A percentile compares a stretch with the other conserved stretches of the same genome.
phyloP scores from a whole-genome alignment of 1,140 invertebrate species.

The Liolophura sinensis region DNA sequence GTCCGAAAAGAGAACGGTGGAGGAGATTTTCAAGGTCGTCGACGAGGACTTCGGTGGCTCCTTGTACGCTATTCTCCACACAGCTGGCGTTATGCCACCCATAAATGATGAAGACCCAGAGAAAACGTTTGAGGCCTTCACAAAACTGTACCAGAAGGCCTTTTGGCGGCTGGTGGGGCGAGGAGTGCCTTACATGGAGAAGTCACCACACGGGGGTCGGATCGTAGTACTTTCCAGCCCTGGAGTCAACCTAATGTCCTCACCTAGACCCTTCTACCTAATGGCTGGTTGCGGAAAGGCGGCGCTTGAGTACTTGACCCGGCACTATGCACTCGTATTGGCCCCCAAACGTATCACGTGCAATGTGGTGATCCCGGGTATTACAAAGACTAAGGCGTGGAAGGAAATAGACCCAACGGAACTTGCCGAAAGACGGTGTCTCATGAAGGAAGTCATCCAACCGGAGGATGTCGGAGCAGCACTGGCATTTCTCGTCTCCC shows the following conservation, averaged over 20 bases:
- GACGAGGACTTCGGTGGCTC: too few relatives aligned
- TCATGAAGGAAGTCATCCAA: slow-evolving; percentile 1
- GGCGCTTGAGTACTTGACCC: slow-evolving; percentile 1
- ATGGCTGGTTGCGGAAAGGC: slow-evolving; percentile 2
- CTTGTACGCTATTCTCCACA: too few relatives aligned
- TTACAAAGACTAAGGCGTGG: slow-evolving; percentile 2
- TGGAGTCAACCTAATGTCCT: neutral
- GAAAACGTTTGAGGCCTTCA: neutral
- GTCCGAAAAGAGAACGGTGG: too few relatives aligned
- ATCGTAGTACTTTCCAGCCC: slow-evolving; percentile 4
- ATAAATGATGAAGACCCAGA: too few relatives aligned
- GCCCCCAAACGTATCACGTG: slow-evolving; percentile 1
- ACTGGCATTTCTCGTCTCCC: slow-evolving; percentile 2
- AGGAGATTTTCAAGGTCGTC: too few relatives aligned
- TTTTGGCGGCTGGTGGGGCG: slow-evolving; percentile 1
- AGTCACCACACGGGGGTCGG: neutral
- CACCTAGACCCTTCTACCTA: neutral
- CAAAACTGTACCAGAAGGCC: slow-evolving; percentile 1
- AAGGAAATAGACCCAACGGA: neutral
- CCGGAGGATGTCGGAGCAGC: neutral
- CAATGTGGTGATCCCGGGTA: slow-evolving; percentile 5
- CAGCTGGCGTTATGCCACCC: too few relatives aligned
- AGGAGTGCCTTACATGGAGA: slow-evolving; percentile 1
- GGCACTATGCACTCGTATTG: slow-evolving; percentile 4
- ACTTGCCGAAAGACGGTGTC: neutral